A percentile compares a stretch with the other conserved stretches of the same genome.
Evolutionary conservation across 2,888 invertebrate genomes (phyloP).

Genomic region (Tenthredo notha): DNA sequence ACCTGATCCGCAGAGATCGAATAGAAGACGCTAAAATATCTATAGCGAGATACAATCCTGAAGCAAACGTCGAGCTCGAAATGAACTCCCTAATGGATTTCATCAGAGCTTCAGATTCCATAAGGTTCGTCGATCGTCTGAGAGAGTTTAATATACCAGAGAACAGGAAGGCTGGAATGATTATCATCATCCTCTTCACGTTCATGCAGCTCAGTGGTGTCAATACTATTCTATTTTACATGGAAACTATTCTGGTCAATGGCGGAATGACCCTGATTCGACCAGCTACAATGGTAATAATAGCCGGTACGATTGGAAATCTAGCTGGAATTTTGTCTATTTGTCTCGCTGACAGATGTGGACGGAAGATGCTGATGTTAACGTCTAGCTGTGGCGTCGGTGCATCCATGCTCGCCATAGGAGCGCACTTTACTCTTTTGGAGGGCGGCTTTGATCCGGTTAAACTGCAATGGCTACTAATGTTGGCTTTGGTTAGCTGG

Average conservation of each 20-base stretch:
- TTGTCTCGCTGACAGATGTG: conserved; percentile 69
- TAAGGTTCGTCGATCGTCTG: conserved; percentile 56
- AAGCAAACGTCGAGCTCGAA: conserved; percentile 61
- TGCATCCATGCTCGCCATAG: conserved; percentile 61
- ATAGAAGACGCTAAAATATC: conserved; percentile 63
- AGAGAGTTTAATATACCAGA: conserved; percentile 56
- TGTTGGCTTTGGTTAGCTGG: conserved; percentile 63
- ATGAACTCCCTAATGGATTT: conserved; percentile 62
- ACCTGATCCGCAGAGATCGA: conserved; percentile 12
- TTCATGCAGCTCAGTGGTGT: conserved; percentile 69
- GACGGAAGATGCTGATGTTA: conserved; percentile 68
- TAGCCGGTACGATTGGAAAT: conserved; percentile 57
- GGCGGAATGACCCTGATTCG: conserved; percentile 63
- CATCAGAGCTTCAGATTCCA: conserved; percentile 55
- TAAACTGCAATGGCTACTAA: conserved; percentile 66
- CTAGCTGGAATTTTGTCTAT: conserved; percentile 64
- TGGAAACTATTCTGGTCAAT: conserved; percentile 70
- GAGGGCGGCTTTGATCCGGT: conserved; percentile 56
- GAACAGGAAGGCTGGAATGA: conserved; percentile 59
- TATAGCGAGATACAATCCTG: conserved; percentile 65
- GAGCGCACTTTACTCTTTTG: conserved; percentile 65
- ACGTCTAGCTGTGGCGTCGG: conserved; percentile 65
- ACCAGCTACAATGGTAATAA: conserved; percentile 67
- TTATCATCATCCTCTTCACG: conserved; percentile 58
- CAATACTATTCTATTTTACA: conserved; percentile 67